Evolutionary conservation across 2,888 invertebrate genomes (phyloP), one percentile per base, ranked within the genome.

Genomic region (Tachystola acroxantha): DNA sequence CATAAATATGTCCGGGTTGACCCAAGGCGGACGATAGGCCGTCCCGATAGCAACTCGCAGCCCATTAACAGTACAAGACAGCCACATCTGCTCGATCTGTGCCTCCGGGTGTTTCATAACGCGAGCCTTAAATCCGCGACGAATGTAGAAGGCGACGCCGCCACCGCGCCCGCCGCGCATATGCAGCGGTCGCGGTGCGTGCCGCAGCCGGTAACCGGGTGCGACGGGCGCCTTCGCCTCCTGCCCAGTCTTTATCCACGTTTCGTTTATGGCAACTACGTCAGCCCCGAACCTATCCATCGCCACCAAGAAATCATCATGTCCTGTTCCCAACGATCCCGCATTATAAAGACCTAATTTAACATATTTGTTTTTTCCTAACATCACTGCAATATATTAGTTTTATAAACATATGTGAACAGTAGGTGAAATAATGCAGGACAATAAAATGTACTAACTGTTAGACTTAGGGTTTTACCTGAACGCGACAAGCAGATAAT

Each of bases 281-380:
- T 43, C 43, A 3, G 36, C 12, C 1, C 22, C 7, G 22, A 22
- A 10, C 1, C 30, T 7, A 1, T 32, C 13, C 28, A 42, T 26
- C 3, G 38, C 32, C 1, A 27, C 26, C 7, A 42, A 7, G 12
- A 38, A 42, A 7, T 42, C 36, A 7, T 36, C 35, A 11, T 38
- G 36, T 6, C 30, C 14, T 2, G 27, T 39, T 9, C 25, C 26
- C 1, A 42, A 7, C 1, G 39, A 34, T 1, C 39, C 26, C 7
- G 32, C 13, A 25, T 41, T 41, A 10, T 22, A 10, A 10, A 40
- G 13, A 12, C 37, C 34, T 12, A 36, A 13, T 20, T 36, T 30
- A n/a, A 36, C 10, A 16, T 20, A 9, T 14, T 39, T 32, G 11
- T 11, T 11, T 1, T 7, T 7, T 2, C 11, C 7, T 1, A 11